These are phyloP conservation scores for Coleophora flavipennella DNA, from an alignment of 2,888 invertebrate genomes.

Conservation along the genomic window DNA sequence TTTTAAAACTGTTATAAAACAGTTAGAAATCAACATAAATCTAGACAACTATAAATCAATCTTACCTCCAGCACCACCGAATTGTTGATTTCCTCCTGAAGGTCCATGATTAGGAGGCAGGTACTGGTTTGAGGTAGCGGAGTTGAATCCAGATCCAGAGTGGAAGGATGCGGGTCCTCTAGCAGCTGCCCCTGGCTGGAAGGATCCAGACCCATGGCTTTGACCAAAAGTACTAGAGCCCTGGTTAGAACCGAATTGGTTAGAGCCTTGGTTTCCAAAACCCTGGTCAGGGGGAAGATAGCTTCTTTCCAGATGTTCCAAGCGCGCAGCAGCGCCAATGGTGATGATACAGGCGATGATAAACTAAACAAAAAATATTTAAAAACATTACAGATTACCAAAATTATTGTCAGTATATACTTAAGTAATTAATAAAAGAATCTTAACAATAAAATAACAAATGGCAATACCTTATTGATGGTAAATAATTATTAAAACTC, in stretches of 20 bases:
- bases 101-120: conserved; percentile 50
- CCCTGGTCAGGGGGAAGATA: conserved; percentile 48
- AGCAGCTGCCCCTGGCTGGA: not conserved
- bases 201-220: not conserved
- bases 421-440: not conserved
- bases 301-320: conserved; percentile 53
- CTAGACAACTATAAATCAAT: too few species aligned
- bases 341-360: conserved; percentile 47
- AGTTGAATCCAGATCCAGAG: conserved; percentile 4
- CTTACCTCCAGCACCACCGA: too few species aligned
- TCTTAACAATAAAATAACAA: too few species aligned
- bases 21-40: too few species aligned
- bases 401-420: not conserved
- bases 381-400: conserved; percentile 1
- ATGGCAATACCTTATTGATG: too few species aligned
- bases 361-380: conserved; percentile 33
- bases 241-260: conserved; percentile 6
- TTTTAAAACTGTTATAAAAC: too few species aligned
- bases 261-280: conserved; percentile 9
- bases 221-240: conserved; percentile 11
- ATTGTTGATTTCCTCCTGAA: conserved; percentile 17
- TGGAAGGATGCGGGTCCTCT: conserved; percentile 1
- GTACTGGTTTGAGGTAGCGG: conserved; percentile 55
- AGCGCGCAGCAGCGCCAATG: conserved; percentile 45
- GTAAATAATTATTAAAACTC: not conserved